Base-by-base conservation (phyloP, 2,113 vertebrate genomes). In the Junco hyemalis region DNA sequence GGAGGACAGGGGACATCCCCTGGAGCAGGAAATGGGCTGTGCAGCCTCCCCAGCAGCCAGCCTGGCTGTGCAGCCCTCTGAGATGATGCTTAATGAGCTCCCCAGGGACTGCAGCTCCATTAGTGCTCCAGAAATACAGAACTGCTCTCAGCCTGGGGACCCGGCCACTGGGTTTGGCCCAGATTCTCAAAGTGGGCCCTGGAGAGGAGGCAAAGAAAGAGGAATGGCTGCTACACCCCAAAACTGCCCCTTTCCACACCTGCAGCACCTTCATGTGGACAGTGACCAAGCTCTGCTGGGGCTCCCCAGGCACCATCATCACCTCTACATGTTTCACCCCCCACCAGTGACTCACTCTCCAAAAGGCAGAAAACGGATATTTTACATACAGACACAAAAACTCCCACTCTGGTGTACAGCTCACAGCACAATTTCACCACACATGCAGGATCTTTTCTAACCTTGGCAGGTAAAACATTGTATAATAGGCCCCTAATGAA, bases 401-500 rank as follows among this genome's bases (percentile, higher is more conserved):
- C 14, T 5, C 19, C 25, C n/a, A 31, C 45, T 8, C 3, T 47
- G 1, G 3, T 2, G 15, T 59, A 68, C 54, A 74, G 81, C 88
- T 88, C 79, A 15, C 9, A 0, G 71, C 33, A 59, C 4, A 24
- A n/a, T 92, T 92, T 92, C 61, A 88, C 68, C 86, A 63, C 81
- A 87, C 44, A 40, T 14, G n/a, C 22, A 12, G 82, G 76, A 82
- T 90, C 91, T 95, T 81, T 83, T 54, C 92, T 96, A 92, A 94
- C 86, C 86, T 90, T 90, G 86, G 91, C 94, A 94, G 83, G 86
- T 85, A 59, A 79, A 94, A 94, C 77, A 54, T 12, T 60, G 68
- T 86, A 61, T 95, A 96, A 96, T 92, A 73, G 90, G 92, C 86
- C 94, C 92, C 95, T 96, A 93, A 96, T 94, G 92, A 94, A 88